A percentile compares a stretch with the other conserved stretches of the same genome.
phyloP scores from a whole-genome alignment of 2,888 invertebrate genomes.

The Tipula confusa region DNA sequence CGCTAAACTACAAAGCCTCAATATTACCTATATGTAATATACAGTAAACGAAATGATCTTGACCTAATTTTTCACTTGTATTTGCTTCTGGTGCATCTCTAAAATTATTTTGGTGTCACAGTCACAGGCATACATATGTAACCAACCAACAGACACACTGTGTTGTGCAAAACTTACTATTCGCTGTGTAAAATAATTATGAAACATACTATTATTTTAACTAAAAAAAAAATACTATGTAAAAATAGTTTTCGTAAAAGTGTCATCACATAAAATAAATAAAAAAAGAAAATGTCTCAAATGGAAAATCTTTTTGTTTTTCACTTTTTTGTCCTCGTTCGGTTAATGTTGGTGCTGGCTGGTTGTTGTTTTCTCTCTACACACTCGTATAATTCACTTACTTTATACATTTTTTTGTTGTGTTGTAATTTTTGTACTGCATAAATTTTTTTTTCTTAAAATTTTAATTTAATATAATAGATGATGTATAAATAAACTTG shows the following conservation, averaged over 20 bases:
- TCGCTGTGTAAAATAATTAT: neutral
- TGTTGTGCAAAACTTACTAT: neutral
- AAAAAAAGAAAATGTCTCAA: neutral
- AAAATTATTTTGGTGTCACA: neutral
- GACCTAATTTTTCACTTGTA: neutral
- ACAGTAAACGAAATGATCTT: neutral
- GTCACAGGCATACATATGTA: neutral
- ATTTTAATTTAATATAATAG: neutral
- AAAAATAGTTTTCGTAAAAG: neutral
- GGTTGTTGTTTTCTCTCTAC: neutral
- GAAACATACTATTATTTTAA: neutral
- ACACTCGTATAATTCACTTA: neutral
- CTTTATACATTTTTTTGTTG: conserved; percentile 7
- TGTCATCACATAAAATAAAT: neutral
- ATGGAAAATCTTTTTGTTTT: neutral
- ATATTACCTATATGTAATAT: neutral
- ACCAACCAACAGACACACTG: too few relatives aligned
- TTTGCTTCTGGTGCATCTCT: conserved; percentile 25
- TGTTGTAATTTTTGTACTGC: conserved; percentile 16
- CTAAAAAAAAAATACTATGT: neutral
- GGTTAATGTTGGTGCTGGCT: neutral
- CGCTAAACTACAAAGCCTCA: neutral
- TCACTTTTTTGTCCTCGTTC: neutral
- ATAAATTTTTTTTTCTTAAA: neutral
- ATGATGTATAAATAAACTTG: neutral